Percentiles rank a stretch among this genome's conserved stretches.
These are phyloP conservation scores for Nomada fucata DNA, from an alignment of 2,888 invertebrate species.

Conservation along the genomic window DNA sequence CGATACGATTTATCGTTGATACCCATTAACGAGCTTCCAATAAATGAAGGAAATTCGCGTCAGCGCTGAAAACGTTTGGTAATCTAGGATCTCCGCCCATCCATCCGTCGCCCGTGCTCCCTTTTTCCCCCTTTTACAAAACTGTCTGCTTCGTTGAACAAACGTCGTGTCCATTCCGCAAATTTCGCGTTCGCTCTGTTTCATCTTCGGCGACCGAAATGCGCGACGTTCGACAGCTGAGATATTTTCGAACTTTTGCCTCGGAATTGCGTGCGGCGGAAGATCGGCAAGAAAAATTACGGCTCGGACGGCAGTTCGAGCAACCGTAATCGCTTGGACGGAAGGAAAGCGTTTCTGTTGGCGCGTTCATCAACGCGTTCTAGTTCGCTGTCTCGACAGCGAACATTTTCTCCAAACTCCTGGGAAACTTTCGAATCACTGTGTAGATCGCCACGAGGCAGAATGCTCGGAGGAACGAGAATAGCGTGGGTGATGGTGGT, in stretches of 20 bases:
- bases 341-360: too few relatives aligned
- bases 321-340: too few relatives aligned
- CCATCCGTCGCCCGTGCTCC: conserved; percentile 36
- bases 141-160: conserved; percentile 12
- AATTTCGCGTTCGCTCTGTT: neutral
- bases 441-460: neutral
- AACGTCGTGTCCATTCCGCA: neutral
- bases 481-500: conserved; percentile 25
- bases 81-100: conserved; percentile 63
- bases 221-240: neutral
- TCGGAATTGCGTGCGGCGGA: conserved; percentile 46
- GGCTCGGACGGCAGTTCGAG: too few relatives aligned
- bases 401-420: neutral
- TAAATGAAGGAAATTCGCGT: conserved; percentile 70
- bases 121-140: neutral
- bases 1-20: conserved; percentile 70
- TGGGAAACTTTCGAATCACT: conserved; percentile 21
- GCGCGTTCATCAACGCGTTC: neutral
- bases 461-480: conserved; percentile 28
- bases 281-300: neutral
- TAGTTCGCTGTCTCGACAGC: neutral
- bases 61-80: conserved; percentile 67
- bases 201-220: neutral
- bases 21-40: conserved; percentile 71
- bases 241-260: conserved; percentile 23